Percentiles rank a stretch among this genome's conserved stretches.
Conservation (phyloP, 2,797 vertebrate genomes). For the Gymnothorax reevesii region DNA sequence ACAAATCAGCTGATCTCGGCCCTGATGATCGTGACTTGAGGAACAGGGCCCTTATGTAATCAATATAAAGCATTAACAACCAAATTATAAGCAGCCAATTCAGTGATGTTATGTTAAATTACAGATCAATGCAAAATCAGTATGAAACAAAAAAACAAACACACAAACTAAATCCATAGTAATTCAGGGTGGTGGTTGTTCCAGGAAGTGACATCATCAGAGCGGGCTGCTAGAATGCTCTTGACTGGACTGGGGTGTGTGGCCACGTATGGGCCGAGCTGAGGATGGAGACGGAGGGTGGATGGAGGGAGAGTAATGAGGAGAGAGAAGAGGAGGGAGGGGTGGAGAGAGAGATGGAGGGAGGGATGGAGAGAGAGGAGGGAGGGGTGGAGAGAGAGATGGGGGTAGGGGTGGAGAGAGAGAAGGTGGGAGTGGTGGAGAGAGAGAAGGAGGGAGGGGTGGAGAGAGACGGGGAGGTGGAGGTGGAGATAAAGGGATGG, state of each 20-base stretch:
- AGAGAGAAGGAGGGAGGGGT: slow-evolving; percentile 34
- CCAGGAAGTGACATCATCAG: slow-evolving; percentile 43
- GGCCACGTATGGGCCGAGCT: slow-evolving; percentile 36
- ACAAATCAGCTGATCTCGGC: too few relatives aligned
- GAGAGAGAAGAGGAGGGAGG: slow-evolving; percentile 36
- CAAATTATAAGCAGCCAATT: neutral
- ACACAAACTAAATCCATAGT: too few relatives aligned
- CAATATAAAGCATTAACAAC: neutral
- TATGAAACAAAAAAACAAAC: neutral
- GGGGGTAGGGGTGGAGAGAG: too few relatives aligned
- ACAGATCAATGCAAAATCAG: neutral
- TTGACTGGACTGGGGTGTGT: slow-evolving; percentile 35
- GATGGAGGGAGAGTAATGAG: too few relatives aligned
- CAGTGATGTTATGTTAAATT: neutral
- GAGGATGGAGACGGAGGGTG: slow-evolving; percentile 46
- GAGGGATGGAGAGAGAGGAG: slow-evolving; percentile 28
- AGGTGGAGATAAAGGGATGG: slow-evolving; percentile 33
- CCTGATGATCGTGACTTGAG: too few relatives aligned
- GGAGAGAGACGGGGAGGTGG: slow-evolving; percentile 17
- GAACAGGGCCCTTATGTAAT: too few relatives aligned
- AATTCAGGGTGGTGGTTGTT: neutral
- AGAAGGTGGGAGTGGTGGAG: too few relatives aligned
- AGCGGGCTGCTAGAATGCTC: slow-evolving; percentile 66
- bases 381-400: slow-evolving; percentile 16
- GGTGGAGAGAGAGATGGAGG: slow-evolving; percentile 29